Evolutionary conservation across 2,797 vertebrate genomes (phyloP), one percentile per base, ranked within the genome.

Genomic region (Crocidura indochinensis): DNA sequence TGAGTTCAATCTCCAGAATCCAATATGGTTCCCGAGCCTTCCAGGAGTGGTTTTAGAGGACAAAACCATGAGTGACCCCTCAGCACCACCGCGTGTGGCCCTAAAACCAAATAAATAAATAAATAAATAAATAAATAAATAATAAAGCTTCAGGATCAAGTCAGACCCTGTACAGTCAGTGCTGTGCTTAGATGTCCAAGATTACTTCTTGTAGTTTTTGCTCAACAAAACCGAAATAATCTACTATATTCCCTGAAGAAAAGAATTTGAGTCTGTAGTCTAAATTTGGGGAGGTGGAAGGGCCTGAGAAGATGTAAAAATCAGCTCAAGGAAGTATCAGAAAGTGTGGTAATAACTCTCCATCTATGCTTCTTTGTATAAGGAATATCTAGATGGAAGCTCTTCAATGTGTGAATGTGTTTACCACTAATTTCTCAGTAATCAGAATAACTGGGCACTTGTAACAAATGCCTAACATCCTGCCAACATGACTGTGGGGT

Each of bases 231-330:
- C 69, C 29, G 4, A 38, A 56, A 82, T 88, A 94, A 78, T 65
- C 49, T 56, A 14, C 80, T 92, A 72, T 84, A 90, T 56, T 27
- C 73, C 91, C 85, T 94, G 56, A 73, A 49, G 60, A 88, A 5
- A 6, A 60, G 56, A 60, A 49, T 75, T 91, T 87, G 79, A 76
- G 60, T 62, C 0, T 7, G 75, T 74, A 67, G 44, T 86, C 29
- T 26, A 1, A 4, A 27, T 62, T 84, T 38, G 89, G 91, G 80
- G 49, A 56, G 14, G 51, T 51, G 51, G 51, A 38, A 38, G 51
- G 56, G 24, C 62, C 68, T 72, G 87, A 88, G 29, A 92, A 96
- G 82, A 84, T 51, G 64, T 62, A 72, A 46, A 87, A 74, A 26
- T 88, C 38, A 27, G 24, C 72, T 46, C 74, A 31, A 24, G 11